Conservation (phyloP, 2,888 invertebrate species). For the Eubasilissa splendida region DNA sequence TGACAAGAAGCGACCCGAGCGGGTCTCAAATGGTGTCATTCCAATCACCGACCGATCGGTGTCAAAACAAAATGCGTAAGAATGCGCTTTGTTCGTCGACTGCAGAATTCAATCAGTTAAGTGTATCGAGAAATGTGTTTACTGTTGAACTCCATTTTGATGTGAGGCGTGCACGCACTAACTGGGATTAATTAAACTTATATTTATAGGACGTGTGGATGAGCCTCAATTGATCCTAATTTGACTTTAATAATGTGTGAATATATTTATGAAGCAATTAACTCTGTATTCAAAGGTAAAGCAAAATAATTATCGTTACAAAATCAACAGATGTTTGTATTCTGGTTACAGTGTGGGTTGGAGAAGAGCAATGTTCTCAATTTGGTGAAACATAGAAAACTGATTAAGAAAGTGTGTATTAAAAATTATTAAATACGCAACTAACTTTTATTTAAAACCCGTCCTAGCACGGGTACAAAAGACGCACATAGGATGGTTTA, state of each 20-base stretch:
- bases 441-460: too few species aligned
- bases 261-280: constrained; percentile 7
- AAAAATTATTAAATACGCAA: too few species aligned
- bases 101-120: not conserved
- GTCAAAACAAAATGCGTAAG: not conserved
- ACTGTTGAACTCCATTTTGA: not conserved
- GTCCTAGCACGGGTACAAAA: too few species aligned
- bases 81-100: not conserved
- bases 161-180: not conserved
- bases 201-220: not conserved
- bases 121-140: not conserved
- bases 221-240: not conserved
- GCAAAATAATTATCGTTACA: too few species aligned
- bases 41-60: not conserved
- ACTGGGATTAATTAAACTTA: constrained; percentile 15
- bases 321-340: too few species aligned
- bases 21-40: not conserved
- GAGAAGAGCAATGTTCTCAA: too few species aligned
- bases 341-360: too few species aligned
- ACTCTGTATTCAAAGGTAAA: not conserved
- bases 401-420: too few species aligned
- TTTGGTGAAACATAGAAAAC: too few species aligned
- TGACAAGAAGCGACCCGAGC: too few species aligned
- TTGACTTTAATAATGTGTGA: constrained; percentile 14
- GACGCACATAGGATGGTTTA: too few species aligned